Evolutionary conservation across 2,797 vertebrate genomes (phyloP), one percentile per base, ranked within the genome.

Genomic region (Acipenser oxyrinchus): DNA sequence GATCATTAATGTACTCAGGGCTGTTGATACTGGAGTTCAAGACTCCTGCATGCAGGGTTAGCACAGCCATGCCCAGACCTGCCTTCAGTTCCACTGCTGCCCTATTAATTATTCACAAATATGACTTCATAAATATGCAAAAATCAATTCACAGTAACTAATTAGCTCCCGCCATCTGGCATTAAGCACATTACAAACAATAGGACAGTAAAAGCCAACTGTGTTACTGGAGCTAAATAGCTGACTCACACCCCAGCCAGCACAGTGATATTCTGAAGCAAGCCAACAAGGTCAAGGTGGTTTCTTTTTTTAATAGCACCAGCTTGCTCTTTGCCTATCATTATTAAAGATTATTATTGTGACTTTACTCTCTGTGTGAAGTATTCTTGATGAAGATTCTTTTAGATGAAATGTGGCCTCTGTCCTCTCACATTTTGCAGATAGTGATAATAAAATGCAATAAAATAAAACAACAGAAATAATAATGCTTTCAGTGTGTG

Each of bases 171-270:
- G 69, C 63, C 61, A 67, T 73, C 77, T 72, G 69, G 76, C 80
- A 86, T 83, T 87, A 85, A 82, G 75, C 71, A 71, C 15, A 74
- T 83, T 72, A 74, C 81, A 76, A 86, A 80, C 78, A 83, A 78
- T 82, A 74, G 80, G 79, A 80, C 72, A 65, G 66, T 81, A 79
- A 75, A 79, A 80, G 75, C 73, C 74, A 74, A 66, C 66, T 76
- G 79, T 76, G 74, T 79, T 77, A 76, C 76, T 73, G 71, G 76
- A 71, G 78, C 72, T 77, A 84, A 75, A 79, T 68, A 81, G 81
- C 76, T 62, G 68, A 82, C 70, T 51, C 66, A 71, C 75, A 74
- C 70, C 66, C 69, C 18, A 13, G 75, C 69, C 73, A 80, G 75
- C 76, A 72, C 74, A 70, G 63, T 67, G 69, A 70, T 66, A 75